Evolutionary conservation across 2,113 vertebrate species (phyloP).

Genomic region (Oryzias curvinotus): DNA sequence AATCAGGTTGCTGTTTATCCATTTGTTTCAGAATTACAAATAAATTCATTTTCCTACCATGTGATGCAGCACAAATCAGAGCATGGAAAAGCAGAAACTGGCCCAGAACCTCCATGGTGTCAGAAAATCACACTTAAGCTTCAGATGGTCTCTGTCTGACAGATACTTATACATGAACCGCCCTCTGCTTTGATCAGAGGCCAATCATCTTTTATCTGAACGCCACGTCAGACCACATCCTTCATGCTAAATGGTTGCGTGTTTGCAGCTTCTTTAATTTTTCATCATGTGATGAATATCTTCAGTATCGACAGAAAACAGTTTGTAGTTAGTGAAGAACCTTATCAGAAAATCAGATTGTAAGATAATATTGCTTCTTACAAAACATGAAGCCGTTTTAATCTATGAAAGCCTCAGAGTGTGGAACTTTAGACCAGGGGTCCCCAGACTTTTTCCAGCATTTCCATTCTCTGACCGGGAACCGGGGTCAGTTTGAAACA

Average conservation of each 20-base stretch:
- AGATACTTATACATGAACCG: slow-evolving; percentile 1
- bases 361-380: too few relatives aligned
- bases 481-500: too few relatives aligned
- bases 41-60: slow-evolving; percentile 17
- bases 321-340: too few relatives aligned
- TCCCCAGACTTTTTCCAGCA: too few relatives aligned
- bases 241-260: neutral
- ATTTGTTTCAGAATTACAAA: neutral
- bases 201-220: neutral
- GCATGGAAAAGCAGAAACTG: neutral
- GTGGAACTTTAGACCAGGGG: too few relatives aligned
- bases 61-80: slow-evolving; percentile 9
- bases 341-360: too few relatives aligned
- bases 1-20: neutral
- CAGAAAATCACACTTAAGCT: neutral
- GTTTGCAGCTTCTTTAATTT: slow-evolving; percentile 1
- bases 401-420: too few relatives aligned
- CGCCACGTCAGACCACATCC: slow-evolving; percentile 5
- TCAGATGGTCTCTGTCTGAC: neutral
- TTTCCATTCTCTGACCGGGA: too few relatives aligned
- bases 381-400: too few relatives aligned
- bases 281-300: neutral
- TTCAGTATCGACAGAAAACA: neutral
- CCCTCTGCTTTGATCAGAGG: neutral
- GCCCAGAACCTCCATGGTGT: slow-evolving; percentile 11